phyloP scores from a whole-genome alignment of 2,113 vertebrate genomes.

The Protobothrops flavoviridis region DNA sequence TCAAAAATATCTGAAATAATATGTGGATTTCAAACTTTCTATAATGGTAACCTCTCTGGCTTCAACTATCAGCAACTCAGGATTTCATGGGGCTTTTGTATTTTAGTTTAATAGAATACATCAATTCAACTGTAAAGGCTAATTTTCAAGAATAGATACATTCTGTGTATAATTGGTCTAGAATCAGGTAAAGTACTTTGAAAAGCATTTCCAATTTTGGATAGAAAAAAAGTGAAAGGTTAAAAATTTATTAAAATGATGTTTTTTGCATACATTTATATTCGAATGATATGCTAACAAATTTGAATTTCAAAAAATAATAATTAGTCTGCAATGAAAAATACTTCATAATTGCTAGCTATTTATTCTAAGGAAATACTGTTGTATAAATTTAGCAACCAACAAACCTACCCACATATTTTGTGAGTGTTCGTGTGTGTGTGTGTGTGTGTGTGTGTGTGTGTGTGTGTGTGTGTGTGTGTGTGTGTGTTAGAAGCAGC shows the following conservation, averaged over 20 bases:
- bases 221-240: not conserved
- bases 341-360: not conserved
- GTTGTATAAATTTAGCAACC: not conserved
- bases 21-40: conserved; percentile 1
- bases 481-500: not conserved
- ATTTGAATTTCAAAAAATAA: not conserved
- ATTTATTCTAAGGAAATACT: not conserved
- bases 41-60: not conserved
- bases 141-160: not conserved
- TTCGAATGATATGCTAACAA: not conserved
- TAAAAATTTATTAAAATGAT: not conserved
- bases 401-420: not conserved
- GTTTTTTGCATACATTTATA: not conserved
- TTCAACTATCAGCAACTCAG: not conserved
- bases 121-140: conserved; percentile 4
- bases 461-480: not conserved
- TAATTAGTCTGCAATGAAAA: not conserved
- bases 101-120: not conserved
- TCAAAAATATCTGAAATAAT: not conserved
- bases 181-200: not conserved
- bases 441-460: not conserved
- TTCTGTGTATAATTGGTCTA: not conserved
- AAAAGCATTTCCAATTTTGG: not conserved
- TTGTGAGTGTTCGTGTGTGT: not conserved
- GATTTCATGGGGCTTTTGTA: not conserved